phyloP scores from a whole-genome alignment of 1,140 invertebrate species.

The Drosophila ficusphila region DNA sequence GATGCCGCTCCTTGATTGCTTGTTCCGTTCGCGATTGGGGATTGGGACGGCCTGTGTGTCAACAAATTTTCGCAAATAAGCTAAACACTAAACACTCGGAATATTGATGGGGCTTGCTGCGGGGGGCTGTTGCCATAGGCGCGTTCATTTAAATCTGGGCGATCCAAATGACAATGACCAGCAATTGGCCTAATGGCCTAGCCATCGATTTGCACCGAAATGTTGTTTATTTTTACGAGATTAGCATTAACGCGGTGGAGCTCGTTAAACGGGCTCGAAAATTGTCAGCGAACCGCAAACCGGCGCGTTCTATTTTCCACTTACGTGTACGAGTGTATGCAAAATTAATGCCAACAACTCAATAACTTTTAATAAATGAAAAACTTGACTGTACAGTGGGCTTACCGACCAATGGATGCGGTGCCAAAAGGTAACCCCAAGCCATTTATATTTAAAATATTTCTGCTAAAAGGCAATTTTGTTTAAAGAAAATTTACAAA shows the following conservation, averaged over 20 bases:
- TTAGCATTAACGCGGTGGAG: conserved; percentile 27
- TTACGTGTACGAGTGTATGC: conserved; percentile 6
- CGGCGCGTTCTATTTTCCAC: conserved; percentile 23
- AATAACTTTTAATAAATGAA: conserved; percentile 55
- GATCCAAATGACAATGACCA: conserved; percentile 34
- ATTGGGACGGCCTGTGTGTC: conserved; percentile 43
- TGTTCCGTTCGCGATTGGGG: conserved; percentile 41
- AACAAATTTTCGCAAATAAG: conserved; percentile 65
- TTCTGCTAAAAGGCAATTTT: no score
- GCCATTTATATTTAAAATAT: no score
- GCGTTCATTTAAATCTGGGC: background rate
- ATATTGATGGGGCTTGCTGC: conserved; percentile 6
- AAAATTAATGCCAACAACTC: conserved; percentile 54
- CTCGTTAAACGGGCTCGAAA: conserved; percentile 45
- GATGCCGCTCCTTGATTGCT: conserved; percentile 59
- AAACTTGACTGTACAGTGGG: conserved; percentile 37
- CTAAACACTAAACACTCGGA: background rate
- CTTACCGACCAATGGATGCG: background rate
- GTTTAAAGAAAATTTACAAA: background rate
- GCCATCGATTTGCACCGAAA: conserved; percentile 39
- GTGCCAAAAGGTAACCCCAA: no score
- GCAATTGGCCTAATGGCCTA: conserved; percentile 18
- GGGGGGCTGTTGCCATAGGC: background rate
- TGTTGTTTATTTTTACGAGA: conserved; percentile 50
- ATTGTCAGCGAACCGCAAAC: conserved; percentile 36